Percentiles rank a stretch among this genome's conserved stretches.
Evolutionary conservation across 2,113 vertebrate genomes (phyloP).

Genomic region (Aspiorhynchus laticeps): DNA sequence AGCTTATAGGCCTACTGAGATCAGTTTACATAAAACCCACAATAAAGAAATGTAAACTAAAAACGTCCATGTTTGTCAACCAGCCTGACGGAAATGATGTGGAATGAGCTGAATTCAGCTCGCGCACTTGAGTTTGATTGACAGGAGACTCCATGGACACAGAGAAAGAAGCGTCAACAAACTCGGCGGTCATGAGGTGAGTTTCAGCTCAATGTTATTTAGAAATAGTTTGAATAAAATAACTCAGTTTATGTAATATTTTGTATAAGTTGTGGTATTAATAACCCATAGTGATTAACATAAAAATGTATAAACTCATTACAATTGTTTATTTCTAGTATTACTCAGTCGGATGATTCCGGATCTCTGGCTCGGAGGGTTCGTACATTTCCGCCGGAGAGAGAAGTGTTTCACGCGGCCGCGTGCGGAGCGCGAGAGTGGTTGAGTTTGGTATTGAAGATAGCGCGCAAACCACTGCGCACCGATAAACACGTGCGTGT

Average conservation of each 20-base stretch:
- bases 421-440: constrained; percentile 51
- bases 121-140: background rate
- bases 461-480: background rate
- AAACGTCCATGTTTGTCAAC: background rate
- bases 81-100: background rate
- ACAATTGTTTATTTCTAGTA: background rate
- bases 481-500: constrained; percentile 49
- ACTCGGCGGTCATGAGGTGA: constrained; percentile 19
- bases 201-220: background rate
- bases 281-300: background rate
- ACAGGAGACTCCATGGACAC: constrained; percentile 43
- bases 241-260: background rate
- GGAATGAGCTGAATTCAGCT: background rate
- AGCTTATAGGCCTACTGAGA: background rate
- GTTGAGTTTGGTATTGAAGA: constrained; percentile 52
- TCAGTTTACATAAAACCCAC: background rate
- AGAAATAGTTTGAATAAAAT: too few species aligned
- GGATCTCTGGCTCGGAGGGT: background rate
- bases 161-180: constrained; percentile 32
- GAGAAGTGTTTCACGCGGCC: constrained; percentile 53
- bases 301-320: background rate
- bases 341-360: too few species aligned
- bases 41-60: background rate
- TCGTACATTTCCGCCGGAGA: background rate
- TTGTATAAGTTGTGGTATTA: background rate